These are phyloP conservation scores for Eupeodes latifasciatus DNA, from an alignment of 2,888 invertebrate species.

Conservation along the genomic window DNA sequence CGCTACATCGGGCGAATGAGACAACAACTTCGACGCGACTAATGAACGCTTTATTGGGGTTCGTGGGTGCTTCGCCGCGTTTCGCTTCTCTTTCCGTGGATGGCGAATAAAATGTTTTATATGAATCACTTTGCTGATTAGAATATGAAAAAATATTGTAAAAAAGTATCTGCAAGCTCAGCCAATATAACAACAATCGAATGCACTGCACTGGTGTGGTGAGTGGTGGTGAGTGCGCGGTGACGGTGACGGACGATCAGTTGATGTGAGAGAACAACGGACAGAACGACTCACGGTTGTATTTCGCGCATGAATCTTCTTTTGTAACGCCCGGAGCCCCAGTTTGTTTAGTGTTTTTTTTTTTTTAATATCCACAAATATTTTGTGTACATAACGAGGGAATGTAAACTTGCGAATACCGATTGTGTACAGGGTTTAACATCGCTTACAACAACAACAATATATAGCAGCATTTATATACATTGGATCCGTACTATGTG, in stretches of 20 bases:
- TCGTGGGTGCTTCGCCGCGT: slow-evolving; percentile 35
- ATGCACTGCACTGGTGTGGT: slow-evolving; percentile 13
- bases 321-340: slow-evolving; percentile 34
- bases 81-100: neutral
- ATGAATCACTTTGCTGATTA: slow-evolving; percentile 71
- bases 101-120: slow-evolving; percentile 28
- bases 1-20: slow-evolving; percentile 7
- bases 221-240: slow-evolving; percentile 51
- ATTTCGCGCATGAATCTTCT: slow-evolving; percentile 52
- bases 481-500: neutral
- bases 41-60: slow-evolving; percentile 23
- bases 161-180: slow-evolving; percentile 19
- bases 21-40: slow-evolving; percentile 27
- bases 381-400: slow-evolving; percentile 44
- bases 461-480: slow-evolving; percentile 5
- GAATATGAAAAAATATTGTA: slow-evolving; percentile 60
- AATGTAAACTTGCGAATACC: slow-evolving; percentile 58
- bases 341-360: neutral
- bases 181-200: slow-evolving; percentile 38
- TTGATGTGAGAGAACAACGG: slow-evolving; percentile 50
- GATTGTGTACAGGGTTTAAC: slow-evolving; percentile 9
- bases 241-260: slow-evolving; percentile 59
- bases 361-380: neutral
- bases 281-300: slow-evolving; percentile 10
- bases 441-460: neutral